phyloP scores from a whole-genome alignment of 2,113 vertebrate genomes.

The Chinchilla lanigera region DNA sequence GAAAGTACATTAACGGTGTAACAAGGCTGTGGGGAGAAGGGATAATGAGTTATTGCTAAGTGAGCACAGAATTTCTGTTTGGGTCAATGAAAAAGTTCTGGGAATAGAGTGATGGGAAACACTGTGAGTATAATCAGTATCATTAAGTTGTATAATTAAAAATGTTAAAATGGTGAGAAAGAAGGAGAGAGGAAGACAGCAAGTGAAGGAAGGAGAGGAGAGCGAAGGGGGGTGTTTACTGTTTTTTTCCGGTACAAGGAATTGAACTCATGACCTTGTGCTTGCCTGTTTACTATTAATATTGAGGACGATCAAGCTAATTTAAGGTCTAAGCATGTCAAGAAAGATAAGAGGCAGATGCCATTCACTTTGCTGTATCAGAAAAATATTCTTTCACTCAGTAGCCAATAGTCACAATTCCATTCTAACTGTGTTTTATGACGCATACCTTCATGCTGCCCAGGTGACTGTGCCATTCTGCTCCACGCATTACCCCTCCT shows the following conservation, averaged over 20 bases:
- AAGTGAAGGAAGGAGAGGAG: too few relatives aligned
- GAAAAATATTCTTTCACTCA: conserved; percentile 8
- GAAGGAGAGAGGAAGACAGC: background rate
- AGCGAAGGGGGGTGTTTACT: background rate
- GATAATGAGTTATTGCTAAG: background rate
- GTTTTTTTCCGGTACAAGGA: too few relatives aligned
- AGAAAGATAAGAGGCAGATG: conserved; percentile 15
- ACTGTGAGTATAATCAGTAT: conserved; percentile 9
- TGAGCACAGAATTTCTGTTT: background rate
- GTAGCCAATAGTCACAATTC: background rate
- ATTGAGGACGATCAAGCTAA: background rate
- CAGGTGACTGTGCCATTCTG: conserved; percentile 95
- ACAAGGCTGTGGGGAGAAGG: background rate
- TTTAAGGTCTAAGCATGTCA: background rate
- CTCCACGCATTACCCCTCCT: conserved; percentile 94
- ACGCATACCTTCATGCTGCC: conserved; percentile 97
- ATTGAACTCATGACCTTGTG: too few relatives aligned
- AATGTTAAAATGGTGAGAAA: conserved; percentile 7
- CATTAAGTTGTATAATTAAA: conserved; percentile 9
- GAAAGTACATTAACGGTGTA: background rate
- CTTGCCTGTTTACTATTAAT: background rate
- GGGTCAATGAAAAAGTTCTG: conserved; percentile 8
- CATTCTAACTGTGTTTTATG: background rate
- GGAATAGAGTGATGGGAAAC: background rate
- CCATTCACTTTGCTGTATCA: background rate